phyloP scores from a whole-genome alignment of 2,113 vertebrate species.

The Cheirogaleus medius region DNA sequence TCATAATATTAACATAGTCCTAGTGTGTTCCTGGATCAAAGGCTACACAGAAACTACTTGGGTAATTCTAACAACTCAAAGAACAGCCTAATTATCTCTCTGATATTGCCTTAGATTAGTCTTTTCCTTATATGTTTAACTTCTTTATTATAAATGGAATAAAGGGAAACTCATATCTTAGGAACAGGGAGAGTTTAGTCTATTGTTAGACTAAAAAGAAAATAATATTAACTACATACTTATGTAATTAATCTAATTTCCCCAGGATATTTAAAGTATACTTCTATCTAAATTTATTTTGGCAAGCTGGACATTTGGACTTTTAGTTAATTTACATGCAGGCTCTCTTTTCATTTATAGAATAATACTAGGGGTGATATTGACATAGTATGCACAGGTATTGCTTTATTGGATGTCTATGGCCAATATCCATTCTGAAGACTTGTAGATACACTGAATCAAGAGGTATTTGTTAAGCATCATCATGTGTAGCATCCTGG shows the following conservation, averaged over 20 bases:
- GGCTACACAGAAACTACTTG: not conserved
- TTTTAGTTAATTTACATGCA: not conserved
- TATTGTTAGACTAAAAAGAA: not conserved
- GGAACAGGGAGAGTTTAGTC: not conserved
- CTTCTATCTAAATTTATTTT: slow-evolving; percentile 5
- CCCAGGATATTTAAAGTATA: not conserved
- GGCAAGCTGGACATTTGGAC: not conserved
- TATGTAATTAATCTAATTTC: not conserved
- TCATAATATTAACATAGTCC: not conserved
- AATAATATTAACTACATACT: not conserved
- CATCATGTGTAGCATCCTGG: not conserved
- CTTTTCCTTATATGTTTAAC: not conserved
- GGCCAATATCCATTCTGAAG: not conserved
- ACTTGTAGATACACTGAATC: not conserved
- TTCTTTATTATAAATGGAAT: not conserved
- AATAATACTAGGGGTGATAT: not conserved
- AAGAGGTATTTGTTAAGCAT: not conserved
- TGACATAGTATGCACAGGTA: not conserved
- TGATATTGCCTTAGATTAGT: not conserved
- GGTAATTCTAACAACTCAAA: not conserved
- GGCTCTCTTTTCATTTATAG: not conserved
- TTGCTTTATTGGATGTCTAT: not conserved
- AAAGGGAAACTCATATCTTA: not conserved
- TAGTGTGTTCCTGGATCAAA: not conserved
- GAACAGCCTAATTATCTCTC: not conserved